These are phyloP conservation scores for Camelus dromedarius DNA, from an alignment of 2,113 vertebrate species.

Conservation along the genomic window DNA sequence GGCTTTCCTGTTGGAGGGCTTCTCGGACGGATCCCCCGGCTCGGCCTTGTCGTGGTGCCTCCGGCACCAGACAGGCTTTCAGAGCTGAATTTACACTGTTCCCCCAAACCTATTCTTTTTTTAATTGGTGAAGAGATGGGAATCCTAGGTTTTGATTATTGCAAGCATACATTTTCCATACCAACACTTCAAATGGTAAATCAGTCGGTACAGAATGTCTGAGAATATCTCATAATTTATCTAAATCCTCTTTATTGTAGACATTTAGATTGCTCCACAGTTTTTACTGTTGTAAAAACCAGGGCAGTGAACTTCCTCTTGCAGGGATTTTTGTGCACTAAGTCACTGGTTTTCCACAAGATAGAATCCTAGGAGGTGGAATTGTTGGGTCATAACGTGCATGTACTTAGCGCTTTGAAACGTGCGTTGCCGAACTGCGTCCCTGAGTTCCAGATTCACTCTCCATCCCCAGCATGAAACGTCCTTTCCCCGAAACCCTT, in stretches of 20 bases:
- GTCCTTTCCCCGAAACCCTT: background rate
- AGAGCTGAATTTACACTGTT: background rate
- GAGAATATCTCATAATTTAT: background rate
- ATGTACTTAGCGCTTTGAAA: conserved; percentile 15
- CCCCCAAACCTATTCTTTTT: background rate
- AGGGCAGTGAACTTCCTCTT: background rate
- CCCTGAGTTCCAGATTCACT: background rate
- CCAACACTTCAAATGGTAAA: background rate
- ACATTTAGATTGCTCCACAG: background rate
- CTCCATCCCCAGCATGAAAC: background rate
- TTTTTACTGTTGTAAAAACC: background rate
- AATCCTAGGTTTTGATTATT: conserved; percentile 21
- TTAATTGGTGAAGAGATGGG: background rate
- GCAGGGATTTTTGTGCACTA: background rate
- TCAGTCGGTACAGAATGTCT: background rate
- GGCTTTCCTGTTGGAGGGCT: background rate
- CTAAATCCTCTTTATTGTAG: background rate
- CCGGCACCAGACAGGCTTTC: background rate
- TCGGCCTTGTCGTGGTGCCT: background rate
- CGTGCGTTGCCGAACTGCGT: background rate
- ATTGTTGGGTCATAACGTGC: background rate
- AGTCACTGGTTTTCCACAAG: conserved; percentile 23
- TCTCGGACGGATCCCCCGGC: background rate
- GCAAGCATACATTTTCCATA: background rate
- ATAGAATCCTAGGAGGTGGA: background rate